A percentile compares a stretch with the other conserved stretches of the same genome.
These are phyloP conservation scores for Agapornis roseicollis DNA, from an alignment of 2,113 vertebrate species.

Conservation along the genomic window DNA sequence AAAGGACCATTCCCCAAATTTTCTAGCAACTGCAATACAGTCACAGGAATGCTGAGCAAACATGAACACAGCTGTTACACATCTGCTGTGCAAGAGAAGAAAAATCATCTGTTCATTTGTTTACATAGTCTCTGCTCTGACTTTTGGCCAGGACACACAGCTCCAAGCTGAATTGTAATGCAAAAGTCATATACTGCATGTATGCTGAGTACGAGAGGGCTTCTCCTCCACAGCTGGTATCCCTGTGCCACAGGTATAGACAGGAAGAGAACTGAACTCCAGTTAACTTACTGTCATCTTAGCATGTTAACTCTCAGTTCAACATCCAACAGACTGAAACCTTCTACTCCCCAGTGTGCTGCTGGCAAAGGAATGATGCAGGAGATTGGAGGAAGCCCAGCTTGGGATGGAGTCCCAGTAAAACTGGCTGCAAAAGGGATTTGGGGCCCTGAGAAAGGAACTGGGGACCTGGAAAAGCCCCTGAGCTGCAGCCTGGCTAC, in stretches of 20 bases:
- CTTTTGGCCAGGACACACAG: neutral
- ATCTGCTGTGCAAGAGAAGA: neutral
- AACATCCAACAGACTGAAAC: neutral
- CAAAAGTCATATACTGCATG: neutral
- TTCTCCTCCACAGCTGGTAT: fast-evolving
- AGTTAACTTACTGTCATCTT: fast-evolving
- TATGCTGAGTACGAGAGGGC: fast-evolving
- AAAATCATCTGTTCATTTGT: neutral
- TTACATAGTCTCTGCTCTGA: slow-evolving; percentile 3
- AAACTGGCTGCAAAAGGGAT: fast-evolving
- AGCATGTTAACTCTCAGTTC: fast-evolving
- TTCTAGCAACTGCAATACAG: neutral
- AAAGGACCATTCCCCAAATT: neutral
- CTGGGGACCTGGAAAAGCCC: fast-evolving
- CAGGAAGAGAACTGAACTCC: neutral
- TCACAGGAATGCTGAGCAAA: neutral
- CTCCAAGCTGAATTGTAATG: slow-evolving; percentile 7
- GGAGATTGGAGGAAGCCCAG: fast-evolving
- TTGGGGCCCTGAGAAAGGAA: neutral
- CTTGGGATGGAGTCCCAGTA: fast-evolving
- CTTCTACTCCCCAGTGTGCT: no score
- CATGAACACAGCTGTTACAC: neutral
- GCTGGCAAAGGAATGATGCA: fast-evolving
- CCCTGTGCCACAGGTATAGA: fast-evolving
- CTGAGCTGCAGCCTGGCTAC: fast-evolving